Conservation (phyloP, 2,797 vertebrate genomes). For the Lacerta agilis region DNA sequence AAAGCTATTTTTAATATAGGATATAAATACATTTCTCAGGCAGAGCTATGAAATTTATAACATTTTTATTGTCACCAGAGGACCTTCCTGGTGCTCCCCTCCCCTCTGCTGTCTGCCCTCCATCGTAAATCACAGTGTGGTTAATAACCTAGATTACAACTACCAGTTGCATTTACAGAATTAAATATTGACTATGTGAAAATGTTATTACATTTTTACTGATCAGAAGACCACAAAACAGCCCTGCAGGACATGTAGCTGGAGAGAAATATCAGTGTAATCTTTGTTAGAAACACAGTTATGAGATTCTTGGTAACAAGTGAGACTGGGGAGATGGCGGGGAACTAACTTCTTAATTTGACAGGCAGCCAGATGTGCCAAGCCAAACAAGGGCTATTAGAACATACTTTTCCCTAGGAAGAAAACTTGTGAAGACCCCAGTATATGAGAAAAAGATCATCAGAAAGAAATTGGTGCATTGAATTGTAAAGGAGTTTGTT, state of each 20-base stretch:
- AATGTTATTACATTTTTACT: constrained; percentile 86
- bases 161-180: constrained; percentile 91
- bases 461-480: not conserved
- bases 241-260: constrained; percentile 77
- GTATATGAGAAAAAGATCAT: constrained; percentile 5
- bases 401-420: constrained; percentile 40
- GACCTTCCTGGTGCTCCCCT: constrained; percentile 77
- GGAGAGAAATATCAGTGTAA: constrained; percentile 82
- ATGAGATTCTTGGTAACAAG: constrained; percentile 63
- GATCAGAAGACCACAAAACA: constrained; percentile 77
- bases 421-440: constrained; percentile 46
- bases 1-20: constrained; percentile 88
- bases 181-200: constrained; percentile 93
- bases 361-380: constrained; percentile 35
- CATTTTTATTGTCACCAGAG: constrained; percentile 87
- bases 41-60: constrained; percentile 88
- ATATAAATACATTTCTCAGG: constrained; percentile 87
- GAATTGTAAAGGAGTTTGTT: not conserved
- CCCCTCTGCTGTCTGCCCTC: constrained; percentile 78
- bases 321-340: constrained; percentile 41
- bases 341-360: constrained; percentile 65
- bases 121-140: constrained; percentile 86
- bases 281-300: constrained; percentile 77
- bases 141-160: constrained; percentile 88
- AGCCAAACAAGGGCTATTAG: constrained; percentile 41